Percentiles rank a stretch among this genome's conserved stretches.
phyloP scores from a whole-genome alignment of 2,797 vertebrate species.

The Distichodus sexfasciatus region DNA sequence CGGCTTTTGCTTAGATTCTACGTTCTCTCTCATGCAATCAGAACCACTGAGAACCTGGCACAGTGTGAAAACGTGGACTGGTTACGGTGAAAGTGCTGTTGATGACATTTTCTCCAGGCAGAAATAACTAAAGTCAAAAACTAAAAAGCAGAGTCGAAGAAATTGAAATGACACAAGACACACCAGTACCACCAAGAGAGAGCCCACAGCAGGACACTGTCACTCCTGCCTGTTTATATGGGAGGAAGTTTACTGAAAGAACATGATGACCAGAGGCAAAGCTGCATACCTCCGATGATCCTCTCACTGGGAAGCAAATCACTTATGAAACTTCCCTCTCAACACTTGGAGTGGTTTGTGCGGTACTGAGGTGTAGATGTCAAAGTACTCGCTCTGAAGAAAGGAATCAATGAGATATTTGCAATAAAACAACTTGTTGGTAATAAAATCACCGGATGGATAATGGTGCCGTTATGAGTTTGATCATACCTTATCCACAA shows the following conservation, averaged over 20 bases:
- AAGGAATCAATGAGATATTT: too few relatives aligned
- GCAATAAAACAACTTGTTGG: conserved; percentile 32
- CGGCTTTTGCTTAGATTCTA: too few relatives aligned
- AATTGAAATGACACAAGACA: background rate
- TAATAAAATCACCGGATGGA: background rate
- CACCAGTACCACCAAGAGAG: conserved; percentile 14
- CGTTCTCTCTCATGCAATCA: too few relatives aligned
- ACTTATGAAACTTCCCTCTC: conserved; percentile 6
- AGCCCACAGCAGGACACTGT: background rate
- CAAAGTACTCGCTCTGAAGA: conserved; percentile 89
- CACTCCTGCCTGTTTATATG: background rate
- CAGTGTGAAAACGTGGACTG: too few relatives aligned
- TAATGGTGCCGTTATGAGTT: background rate
- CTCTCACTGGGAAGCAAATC: conserved; percentile 4
- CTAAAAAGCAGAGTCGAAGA: background rate
- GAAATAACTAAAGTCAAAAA: background rate
- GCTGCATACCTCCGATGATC: conserved; percentile 7
- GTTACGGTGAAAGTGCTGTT: too few relatives aligned
- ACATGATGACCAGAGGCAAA: conserved; percentile 7
- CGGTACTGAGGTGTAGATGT: conserved; percentile 98
- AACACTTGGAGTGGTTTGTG: conserved; percentile 98
- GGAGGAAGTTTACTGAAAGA: conserved; percentile 5
- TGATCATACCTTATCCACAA: conserved; percentile 86
- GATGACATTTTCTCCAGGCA: too few relatives aligned
- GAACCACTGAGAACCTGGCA: too few relatives aligned